phyloP scores from a whole-genome alignment of 2,797 vertebrate genomes.

The Syngnathus acus region DNA sequence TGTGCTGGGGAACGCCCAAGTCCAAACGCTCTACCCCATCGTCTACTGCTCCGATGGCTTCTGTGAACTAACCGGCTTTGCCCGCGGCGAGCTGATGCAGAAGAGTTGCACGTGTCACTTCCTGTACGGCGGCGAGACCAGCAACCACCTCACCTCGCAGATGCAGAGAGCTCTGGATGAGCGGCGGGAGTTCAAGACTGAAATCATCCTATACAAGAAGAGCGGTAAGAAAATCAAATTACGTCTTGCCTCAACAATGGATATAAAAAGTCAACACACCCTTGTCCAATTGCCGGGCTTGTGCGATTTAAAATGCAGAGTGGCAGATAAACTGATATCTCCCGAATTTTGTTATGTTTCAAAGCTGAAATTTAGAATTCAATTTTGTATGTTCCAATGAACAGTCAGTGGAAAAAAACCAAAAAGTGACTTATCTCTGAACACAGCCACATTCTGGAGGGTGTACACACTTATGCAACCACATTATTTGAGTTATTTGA shows the following conservation, averaged over 20 bases:
- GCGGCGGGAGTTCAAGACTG: constrained; percentile 71
- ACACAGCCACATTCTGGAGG: too few relatives aligned
- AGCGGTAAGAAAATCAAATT: constrained; percentile 46
- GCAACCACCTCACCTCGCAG: constrained; percentile 60
- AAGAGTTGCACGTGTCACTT: constrained; percentile 74
- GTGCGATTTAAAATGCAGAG: not conserved
- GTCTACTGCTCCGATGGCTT: constrained; percentile 77
- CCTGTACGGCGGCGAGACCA: constrained; percentile 71
- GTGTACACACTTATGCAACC: too few relatives aligned
- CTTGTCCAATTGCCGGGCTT: not conserved
- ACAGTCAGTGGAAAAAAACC: too few relatives aligned
- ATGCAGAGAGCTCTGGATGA: constrained; percentile 73
- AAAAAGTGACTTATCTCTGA: too few relatives aligned
- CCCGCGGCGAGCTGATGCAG: constrained; percentile 74
- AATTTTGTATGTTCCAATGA: not conserved
- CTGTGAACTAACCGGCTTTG: constrained; percentile 73
- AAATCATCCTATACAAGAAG: constrained; percentile 74
- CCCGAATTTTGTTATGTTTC: not conserved
- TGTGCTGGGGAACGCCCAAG: constrained; percentile 74
- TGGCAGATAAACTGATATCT: not conserved
- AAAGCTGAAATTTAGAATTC: not conserved
- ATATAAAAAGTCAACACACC: not conserved
- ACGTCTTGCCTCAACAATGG: not conserved
- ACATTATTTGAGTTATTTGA: too few relatives aligned
- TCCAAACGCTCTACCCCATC: constrained; percentile 69